Evolutionary conservation across 2,797 vertebrate species (phyloP), one percentile per base, ranked within the genome.

Genomic region (Microcaecilia unicolor): DNA sequence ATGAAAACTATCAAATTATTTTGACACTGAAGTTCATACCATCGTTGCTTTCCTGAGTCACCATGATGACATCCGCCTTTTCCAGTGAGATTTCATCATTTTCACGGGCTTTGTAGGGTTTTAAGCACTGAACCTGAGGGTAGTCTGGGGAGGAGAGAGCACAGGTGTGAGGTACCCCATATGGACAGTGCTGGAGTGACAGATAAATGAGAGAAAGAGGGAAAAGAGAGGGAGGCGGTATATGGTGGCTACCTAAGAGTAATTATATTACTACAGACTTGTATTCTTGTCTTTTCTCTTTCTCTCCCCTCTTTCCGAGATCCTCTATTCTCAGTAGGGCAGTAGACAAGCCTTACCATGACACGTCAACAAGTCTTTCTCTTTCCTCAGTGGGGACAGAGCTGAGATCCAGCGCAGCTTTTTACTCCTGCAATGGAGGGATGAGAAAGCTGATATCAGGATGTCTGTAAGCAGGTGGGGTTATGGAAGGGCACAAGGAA

Each of bases 341-440:
- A n/a, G n/a, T n/a, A n/a, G n/a, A n/a, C n/a, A n/a, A n/a, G n/a
- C 39, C 75, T 76, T 44, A 97, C 95, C 91, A 28, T 92, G 76
- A 37, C 85, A 85, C 11, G 87, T 77, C 26, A 85, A 72, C 49
- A 91, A 86, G 72, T 98, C 93, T 1, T 69, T 48, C 44, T 90
- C 80, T 34, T 84, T 72, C 64, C 83, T 83, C 0, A 86, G 89
- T 33, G 71, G 76, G 28, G 88, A 85, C 29, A 98, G 56, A 19
- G 94, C 92, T 4, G 91, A 94, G 72, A 98, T 91, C 95, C 95
- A 98, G 3, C 93, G 89, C 44, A 94, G 76, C 71, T 98, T 98
- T 76, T 97, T 91, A 51, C 90, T 93, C 68, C 95, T 98, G 59
- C 24, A 54, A 61, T 52, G 10, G 60, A 9, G n/a, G 3, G 12